Evolutionary conservation across 2,888 invertebrate genomes (phyloP), one percentile per base, ranked within the genome.

Genomic region (Lissocephala sabroskyi): DNA sequence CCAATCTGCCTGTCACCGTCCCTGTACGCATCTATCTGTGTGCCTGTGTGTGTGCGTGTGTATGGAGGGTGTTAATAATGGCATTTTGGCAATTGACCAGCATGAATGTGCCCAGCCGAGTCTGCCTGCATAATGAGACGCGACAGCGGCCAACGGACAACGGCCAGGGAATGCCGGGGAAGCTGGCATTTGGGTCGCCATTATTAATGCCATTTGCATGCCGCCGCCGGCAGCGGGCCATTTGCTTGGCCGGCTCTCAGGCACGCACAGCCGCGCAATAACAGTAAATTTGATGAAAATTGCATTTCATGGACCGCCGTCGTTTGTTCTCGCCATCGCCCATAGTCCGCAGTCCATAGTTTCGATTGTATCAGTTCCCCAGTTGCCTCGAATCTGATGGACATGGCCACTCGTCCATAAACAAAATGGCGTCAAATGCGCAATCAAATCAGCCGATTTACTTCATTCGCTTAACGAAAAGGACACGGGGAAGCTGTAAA

Each of bases 251-350:
- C 14, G 3, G 41, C 29, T 35, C 50, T 56, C 49, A 56, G 52
- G 44, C 68, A 52, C 36, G 48, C 57, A 30, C 30, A 30, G n/a
- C 18, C 4, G 5, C 62, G 45, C 59, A 57, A 73, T 60, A 65
- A 62, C 74, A 76, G 68, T 76, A 73, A 70, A 70, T 76, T 68
- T 68, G 74, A 73, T 68, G 77, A 57, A 59, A 73, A 73, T 68
- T 62, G 70, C 59, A 55, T 67, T 68, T 75, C 67, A 55, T 66
- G n/a, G n/a, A n/a, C n/a, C n/a, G n/a, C n/a, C n/a, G n/a, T n/a
- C n/a, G n/a, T n/a, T n/a, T n/a, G n/a, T 67, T 74, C 66, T 57
- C 56, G 53, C 41, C 62, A 68, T 67, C 61, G 76, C 65, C 54
- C 62, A 41, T 35, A 35, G 13, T 35, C 13, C 16, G 7, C 3